phyloP scores from a whole-genome alignment of 2,888 invertebrate genomes.

The Sceliomorpha sp. region DNA sequence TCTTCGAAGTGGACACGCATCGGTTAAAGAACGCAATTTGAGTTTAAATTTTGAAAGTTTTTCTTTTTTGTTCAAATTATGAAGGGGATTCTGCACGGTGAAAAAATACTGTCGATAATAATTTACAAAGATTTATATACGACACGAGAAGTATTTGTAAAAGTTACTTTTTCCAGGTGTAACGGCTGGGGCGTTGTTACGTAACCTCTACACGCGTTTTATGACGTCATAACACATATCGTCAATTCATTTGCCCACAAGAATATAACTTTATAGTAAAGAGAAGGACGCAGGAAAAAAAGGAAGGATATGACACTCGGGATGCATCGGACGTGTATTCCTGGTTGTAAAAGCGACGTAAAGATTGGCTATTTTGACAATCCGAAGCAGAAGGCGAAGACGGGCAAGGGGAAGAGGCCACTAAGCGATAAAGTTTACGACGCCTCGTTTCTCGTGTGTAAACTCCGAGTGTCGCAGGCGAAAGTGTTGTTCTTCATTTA shows the following conservation, averaged over 20 bases:
- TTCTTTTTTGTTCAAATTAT: too few relatives aligned
- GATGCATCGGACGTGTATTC: constrained; percentile 19
- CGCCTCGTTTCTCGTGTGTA: constrained; percentile 61
- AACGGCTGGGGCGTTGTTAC: constrained; percentile 16
- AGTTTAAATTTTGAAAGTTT: too few relatives aligned
- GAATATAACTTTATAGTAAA: constrained; percentile 11
- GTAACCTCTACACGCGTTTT: constrained; percentile 34
- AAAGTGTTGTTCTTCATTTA: constrained; percentile 10
- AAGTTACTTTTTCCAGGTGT: constrained; percentile 49
- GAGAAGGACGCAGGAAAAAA: too few relatives aligned
- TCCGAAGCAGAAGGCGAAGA: constrained; percentile 54
- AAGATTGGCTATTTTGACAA: constrained; percentile 80
- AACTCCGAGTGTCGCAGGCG: constrained; percentile 32
- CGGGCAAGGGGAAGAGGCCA: constrained; percentile 21
- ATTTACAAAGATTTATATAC: too few relatives aligned
- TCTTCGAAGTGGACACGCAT: too few relatives aligned
- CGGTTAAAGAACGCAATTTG: too few relatives aligned
- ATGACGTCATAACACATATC: constrained; percentile 10
- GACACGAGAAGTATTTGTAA: too few relatives aligned
- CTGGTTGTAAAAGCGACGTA: constrained; percentile 73
- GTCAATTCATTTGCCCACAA: constrained; percentile 25
- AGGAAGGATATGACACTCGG: constrained; percentile 4
- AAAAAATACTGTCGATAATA: too few relatives aligned
- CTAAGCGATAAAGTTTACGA: constrained; percentile 76
- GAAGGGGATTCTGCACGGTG: too few relatives aligned